These are phyloP conservation scores for Drosophila multiciliata DNA, from an alignment of 2,888 invertebrate species.

Conservation along the genomic window DNA sequence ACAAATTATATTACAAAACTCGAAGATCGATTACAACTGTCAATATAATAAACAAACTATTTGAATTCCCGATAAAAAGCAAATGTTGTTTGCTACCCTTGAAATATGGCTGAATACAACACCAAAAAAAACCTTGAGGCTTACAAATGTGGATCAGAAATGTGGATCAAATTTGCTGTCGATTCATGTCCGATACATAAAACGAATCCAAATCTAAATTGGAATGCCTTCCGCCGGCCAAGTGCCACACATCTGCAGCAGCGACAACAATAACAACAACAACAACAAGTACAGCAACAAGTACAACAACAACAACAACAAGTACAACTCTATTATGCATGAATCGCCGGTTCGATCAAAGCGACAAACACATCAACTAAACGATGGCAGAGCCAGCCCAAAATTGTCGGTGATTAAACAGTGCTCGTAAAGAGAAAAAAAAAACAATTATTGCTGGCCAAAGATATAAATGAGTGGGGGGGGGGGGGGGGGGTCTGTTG, in stretches of 20 bases:
- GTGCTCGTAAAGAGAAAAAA: constrained; percentile 33
- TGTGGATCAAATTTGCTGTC: constrained; percentile 40
- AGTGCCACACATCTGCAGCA: constrained; percentile 36
- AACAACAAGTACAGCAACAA: constrained; percentile 12
- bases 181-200: constrained; percentile 35
- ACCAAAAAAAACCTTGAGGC: constrained; percentile 22
- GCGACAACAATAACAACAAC: constrained; percentile 13
- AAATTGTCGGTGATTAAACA: constrained; percentile 64
- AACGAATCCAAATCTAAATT: constrained; percentile 32
- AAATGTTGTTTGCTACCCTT: constrained; percentile 28
- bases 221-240: constrained; percentile 53
- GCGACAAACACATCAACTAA: constrained; percentile 45
- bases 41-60: constrained; percentile 18
- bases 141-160: constrained; percentile 32
- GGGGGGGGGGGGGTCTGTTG: background rate
- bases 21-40: constrained; percentile 23
- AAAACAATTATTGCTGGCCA: constrained; percentile 40
- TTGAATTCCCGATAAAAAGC: constrained; percentile 11
- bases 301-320: constrained; percentile 7
- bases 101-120: constrained; percentile 24
- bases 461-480: background rate
- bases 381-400: constrained; percentile 46
- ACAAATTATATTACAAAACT: background rate
- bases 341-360: constrained; percentile 66
- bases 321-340: constrained; percentile 58